A percentile compares a stretch with the other conserved stretches of the same genome.
phyloP scores from a whole-genome alignment of 2,888 invertebrate species.

The Aphelenchoides bicaudatus region DNA sequence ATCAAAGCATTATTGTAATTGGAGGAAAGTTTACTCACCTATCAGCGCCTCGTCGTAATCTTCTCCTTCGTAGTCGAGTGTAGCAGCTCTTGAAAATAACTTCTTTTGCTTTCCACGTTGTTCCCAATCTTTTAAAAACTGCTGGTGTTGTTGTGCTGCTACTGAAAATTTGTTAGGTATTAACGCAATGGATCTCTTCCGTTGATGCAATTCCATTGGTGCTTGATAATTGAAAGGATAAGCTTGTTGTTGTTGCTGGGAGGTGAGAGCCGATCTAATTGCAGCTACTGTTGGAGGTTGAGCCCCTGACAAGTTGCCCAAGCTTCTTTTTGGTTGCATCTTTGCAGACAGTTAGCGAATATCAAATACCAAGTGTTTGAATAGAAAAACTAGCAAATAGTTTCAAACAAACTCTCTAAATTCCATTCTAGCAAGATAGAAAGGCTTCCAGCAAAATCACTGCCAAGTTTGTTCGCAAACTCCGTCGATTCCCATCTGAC shows the following conservation, averaged over 20 bases:
- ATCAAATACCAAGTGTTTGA: too few species aligned
- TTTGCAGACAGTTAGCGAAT: too few species aligned
- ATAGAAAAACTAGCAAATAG: too few species aligned
- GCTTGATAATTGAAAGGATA: conserved; percentile 7
- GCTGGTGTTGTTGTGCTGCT: conserved; percentile 10
- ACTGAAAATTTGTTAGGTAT: conserved; percentile 10
- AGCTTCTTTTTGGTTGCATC: conserved; percentile 1
- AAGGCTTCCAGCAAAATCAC: too few species aligned
- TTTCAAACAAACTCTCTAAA: too few species aligned
- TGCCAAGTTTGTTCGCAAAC: too few species aligned
- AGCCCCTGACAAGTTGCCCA: conserved; percentile 14
- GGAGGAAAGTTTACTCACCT: too few species aligned
- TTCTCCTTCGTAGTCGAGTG: neutral
- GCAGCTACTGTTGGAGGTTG: conserved; percentile 1
- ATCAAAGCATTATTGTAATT: too few species aligned
- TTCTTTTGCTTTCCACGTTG: neutral
- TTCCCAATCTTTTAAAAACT: conserved; percentile 8
- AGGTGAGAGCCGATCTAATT: neutral
- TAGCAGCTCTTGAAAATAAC: neutral
- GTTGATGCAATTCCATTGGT: neutral
- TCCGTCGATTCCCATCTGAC: too few species aligned
- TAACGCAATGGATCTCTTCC: neutral
- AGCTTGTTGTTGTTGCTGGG: too few species aligned
- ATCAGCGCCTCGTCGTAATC: neutral
- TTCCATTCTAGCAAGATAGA: too few species aligned